Evolutionary conservation across 2,797 vertebrate species (phyloP).

Genomic region (Rhinichthys osculus): DNA sequence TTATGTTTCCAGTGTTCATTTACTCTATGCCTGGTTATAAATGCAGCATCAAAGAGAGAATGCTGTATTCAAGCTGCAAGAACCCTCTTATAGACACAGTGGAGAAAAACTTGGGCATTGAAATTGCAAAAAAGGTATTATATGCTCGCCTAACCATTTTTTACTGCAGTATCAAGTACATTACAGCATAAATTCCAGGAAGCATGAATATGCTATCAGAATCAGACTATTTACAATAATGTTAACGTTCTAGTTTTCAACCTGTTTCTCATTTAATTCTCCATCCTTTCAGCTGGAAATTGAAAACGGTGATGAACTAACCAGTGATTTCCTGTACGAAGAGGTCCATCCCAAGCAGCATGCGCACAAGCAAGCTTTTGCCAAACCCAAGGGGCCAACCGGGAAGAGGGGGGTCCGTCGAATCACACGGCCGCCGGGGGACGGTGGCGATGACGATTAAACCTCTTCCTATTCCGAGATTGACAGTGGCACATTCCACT

Average conservation of each 20-base stretch:
- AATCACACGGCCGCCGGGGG: constrained; percentile 83
- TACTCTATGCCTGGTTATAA: constrained; percentile 90
- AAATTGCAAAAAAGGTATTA: constrained; percentile 84
- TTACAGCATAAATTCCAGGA: background rate
- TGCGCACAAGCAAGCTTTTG: constrained; percentile 86
- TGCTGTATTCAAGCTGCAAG: constrained; percentile 91
- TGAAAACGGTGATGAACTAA: constrained; percentile 87
- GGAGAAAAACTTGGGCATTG: constrained; percentile 82
- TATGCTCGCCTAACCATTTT: background rate
- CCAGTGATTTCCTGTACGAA: constrained; percentile 86
- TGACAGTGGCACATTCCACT: constrained; percentile 57
- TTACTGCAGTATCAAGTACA: background rate
- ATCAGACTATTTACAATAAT: background rate
- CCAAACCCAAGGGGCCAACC: constrained; percentile 87
- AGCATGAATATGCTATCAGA: background rate
- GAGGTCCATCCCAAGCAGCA: constrained; percentile 90
- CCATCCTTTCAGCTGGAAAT: constrained; percentile 82
- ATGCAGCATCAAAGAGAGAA: constrained; percentile 88
- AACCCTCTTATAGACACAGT: constrained; percentile 84
- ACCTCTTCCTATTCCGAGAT: constrained; percentile 35
- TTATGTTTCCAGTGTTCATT: constrained; percentile 84
- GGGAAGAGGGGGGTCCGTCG: constrained; percentile 86
- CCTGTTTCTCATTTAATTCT: background rate
- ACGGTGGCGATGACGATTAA: constrained; percentile 81
- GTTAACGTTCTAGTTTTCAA: background rate